Base-by-base conservation (phyloP, 1,140 invertebrate genomes). In the Diorhabda sublineata region DNA sequence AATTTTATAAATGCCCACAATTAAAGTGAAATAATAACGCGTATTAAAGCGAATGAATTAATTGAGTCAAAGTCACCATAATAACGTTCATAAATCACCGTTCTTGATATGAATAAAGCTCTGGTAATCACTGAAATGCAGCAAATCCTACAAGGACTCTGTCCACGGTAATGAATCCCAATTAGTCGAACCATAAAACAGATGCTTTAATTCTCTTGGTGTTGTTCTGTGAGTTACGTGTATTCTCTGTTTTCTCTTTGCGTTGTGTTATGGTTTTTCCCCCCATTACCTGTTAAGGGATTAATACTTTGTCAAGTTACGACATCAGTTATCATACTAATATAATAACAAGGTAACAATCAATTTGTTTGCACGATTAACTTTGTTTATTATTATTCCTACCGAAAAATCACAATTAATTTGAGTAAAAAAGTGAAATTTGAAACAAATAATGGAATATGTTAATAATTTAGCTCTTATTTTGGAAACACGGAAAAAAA, bases 111-210 rank as follows among this genome's bases (percentile, higher is more conserved):
- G 73, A 70, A 72, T 72, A 74, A 74, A 71, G 72, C 73, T 68
- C 59, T 68, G 56, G 71, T 74, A 70, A 74, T 74, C 73, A 66
- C 66, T 69, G 45, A 70, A 74, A 74, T 74, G 73, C 73, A 72
- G 62, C 69, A 66, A 72, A 52, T 70, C 69, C 70, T 71, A 64
- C 70, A 74, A 26, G 69, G 69, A 72, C 73, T 69, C 71, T 72
- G 68, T 59, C 68, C 67, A 61, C 6, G 65, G 73, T 74, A 74
- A 74, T 74, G 73, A 74, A 74, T 74, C 73, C 71, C 73, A 74
- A 74, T 74, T 74, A 74, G 73, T 67, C 69, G 70, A 68, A 67
- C 69, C 73, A 72, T 74, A 72, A 70, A 74, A 70, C 73, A 74
- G 70, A 57, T 69, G 70, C 69, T 63, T 67, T 71, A 71, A 72